Percentiles rank a stretch among this genome's conserved stretches.
phyloP scores from a whole-genome alignment of 2,888 invertebrate species.

The Erebia palarica region DNA sequence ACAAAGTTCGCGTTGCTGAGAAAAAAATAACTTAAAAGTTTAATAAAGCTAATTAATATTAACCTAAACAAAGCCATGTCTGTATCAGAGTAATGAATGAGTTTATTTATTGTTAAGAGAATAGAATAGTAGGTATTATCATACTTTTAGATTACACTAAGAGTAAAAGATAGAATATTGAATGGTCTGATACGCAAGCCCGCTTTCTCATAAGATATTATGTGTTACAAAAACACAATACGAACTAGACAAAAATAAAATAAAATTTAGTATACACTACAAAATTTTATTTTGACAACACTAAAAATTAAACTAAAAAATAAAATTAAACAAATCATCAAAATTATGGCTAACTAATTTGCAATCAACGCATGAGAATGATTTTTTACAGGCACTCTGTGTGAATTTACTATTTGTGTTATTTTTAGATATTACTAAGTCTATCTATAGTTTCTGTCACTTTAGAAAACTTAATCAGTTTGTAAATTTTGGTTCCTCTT shows the following conservation, averaged over 20 bases:
- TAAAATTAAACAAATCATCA: conserved; percentile 65
- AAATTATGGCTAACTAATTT: conserved; percentile 76
- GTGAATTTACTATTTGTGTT: conserved; percentile 70
- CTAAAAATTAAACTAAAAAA: conserved; percentile 64
- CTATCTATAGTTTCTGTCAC: conserved; percentile 51
- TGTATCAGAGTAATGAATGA: conserved; percentile 57
- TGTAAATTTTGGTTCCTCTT: conserved; percentile 26
- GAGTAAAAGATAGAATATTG: conserved; percentile 48
- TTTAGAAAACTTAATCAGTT: conserved; percentile 34
- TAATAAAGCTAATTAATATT: conserved; percentile 74
- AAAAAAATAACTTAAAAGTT: conserved; percentile 72
- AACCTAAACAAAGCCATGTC: conserved; percentile 65
- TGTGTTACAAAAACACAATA: conserved; percentile 38
- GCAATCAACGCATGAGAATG: conserved; percentile 70
- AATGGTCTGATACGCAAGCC: conserved; percentile 65
- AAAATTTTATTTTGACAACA: conserved; percentile 74
- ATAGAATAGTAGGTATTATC: conserved; percentile 48
- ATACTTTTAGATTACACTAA: conserved; percentile 41
- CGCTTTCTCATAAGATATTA: conserved; percentile 46
- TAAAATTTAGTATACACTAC: conserved; percentile 60
- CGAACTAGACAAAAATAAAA: conserved; percentile 48
- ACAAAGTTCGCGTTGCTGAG: conserved; percentile 59
- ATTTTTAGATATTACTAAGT: conserved; percentile 57
- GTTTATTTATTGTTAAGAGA: conserved; percentile 55
- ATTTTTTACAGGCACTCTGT: conserved; percentile 78